A percentile compares a stretch with the other conserved stretches of the same genome.
Evolutionary conservation across 2,113 vertebrate species (phyloP).

Genomic region (Eptatretus burgeri): DNA sequence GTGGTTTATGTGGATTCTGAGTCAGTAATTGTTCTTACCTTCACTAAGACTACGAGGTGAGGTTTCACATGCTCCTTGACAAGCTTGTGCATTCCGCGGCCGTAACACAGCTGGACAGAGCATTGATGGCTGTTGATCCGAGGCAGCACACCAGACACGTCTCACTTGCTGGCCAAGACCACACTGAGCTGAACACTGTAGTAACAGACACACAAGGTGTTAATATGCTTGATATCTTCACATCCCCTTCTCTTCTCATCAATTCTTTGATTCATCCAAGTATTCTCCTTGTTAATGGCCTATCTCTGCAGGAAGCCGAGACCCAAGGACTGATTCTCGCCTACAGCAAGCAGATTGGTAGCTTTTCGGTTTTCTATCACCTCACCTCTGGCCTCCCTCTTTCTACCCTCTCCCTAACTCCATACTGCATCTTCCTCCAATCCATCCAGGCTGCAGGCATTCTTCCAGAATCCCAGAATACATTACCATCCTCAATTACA

Average conservation of each 20-base stretch:
- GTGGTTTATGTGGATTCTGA: neutral
- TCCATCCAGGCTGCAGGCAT: too few relatives aligned
- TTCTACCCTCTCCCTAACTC: neutral
- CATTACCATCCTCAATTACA: too few relatives aligned
- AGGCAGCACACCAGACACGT: constrained; percentile 73
- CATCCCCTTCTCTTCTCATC: too few relatives aligned
- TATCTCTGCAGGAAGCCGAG: neutral
- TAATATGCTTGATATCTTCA: neutral
- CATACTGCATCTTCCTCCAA: too few relatives aligned
- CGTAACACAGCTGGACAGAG: constrained; percentile 47
- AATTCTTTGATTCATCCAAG: neutral
- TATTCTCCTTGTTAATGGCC: neutral
- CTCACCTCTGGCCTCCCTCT: constrained; percentile 10
- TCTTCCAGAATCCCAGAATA: too few relatives aligned
- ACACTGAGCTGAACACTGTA: constrained; percentile 76
- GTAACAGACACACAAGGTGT: neutral
- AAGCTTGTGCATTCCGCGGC: constrained; percentile 67
- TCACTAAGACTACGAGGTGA: constrained; percentile 52
- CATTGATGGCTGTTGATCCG: constrained; percentile 54
- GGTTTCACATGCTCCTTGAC: constrained; percentile 85
- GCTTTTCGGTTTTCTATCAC: neutral
- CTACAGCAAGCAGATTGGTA: neutral
- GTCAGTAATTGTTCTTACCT: constrained; percentile 24
- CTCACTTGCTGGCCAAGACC: constrained; percentile 82
- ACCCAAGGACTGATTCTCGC: neutral